phyloP scores from a whole-genome alignment of 2,888 invertebrate genomes.

The Dicyrtoma fusca region DNA sequence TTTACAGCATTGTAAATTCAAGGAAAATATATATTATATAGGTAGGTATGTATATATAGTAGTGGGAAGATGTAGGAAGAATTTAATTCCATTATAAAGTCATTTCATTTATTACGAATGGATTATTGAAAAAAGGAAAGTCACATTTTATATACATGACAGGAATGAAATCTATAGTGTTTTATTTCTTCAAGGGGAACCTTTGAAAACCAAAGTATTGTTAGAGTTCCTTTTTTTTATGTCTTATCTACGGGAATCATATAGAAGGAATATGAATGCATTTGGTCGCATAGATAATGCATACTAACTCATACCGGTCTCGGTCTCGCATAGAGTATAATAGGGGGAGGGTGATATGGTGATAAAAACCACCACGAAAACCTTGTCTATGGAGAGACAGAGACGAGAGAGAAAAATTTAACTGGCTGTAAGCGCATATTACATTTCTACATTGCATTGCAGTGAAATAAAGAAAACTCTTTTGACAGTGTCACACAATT shows the following conservation, averaged over 20 bases:
- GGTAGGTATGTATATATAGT: neutral
- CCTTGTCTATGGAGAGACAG: neutral
- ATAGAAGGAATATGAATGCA: no score
- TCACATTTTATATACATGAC: slow-evolving; percentile 1
- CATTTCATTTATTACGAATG: slow-evolving; percentile 27
- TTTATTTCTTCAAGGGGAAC: slow-evolving; percentile 12
- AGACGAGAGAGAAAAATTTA: slow-evolving; percentile 7
- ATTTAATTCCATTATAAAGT: slow-evolving; percentile 34
- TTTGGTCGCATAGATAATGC: no score
- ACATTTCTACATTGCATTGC: neutral
- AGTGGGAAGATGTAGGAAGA: neutral
- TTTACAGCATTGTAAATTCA: no score
- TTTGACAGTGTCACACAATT: slow-evolving; percentile 26
- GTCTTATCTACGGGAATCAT: no score
- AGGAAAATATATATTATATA: no score
- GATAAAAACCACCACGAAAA: no score
- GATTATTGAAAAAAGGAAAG: slow-evolving; percentile 1
- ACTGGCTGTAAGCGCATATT: slow-evolving; percentile 13
- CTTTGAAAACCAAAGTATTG: neutral
- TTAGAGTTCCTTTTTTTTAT: no score
- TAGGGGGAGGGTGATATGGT: neutral
- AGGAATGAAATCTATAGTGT: slow-evolving; percentile 17
- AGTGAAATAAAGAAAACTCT: neutral
- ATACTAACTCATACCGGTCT: no score
- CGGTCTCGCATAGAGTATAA: neutral